Percentiles rank a stretch among this genome's conserved stretches.
These are phyloP conservation scores for Penaeus japonicus DNA, from an alignment of 1,140 invertebrate genomes.

Conservation along the genomic window DNA sequence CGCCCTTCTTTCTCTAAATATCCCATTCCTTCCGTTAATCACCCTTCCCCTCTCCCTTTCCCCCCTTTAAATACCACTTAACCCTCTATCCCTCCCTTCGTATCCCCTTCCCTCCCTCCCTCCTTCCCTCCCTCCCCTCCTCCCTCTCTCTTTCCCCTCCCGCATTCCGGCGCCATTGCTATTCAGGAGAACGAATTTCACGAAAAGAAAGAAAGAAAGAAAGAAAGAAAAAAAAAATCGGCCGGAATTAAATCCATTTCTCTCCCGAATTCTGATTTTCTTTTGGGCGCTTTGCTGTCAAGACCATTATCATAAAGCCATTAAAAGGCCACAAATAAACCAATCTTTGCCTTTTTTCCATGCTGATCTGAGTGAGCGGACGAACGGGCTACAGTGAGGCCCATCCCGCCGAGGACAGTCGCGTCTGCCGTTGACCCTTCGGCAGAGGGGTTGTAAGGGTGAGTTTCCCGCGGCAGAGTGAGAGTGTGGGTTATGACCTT, in stretches of 20 bases:
- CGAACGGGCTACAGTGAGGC: background rate
- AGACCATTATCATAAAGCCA: conserved; percentile 55
- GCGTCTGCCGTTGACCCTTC: background rate
- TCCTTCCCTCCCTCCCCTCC: no score
- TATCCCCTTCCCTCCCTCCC: no score
- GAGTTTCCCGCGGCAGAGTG: background rate
- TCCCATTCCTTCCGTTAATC: no score
- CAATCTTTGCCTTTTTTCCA: conserved; percentile 51
- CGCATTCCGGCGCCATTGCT: no score
- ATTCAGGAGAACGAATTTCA: no score
- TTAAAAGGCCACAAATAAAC: conserved; percentile 55
- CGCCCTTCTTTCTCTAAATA: no score
- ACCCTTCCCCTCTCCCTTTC: no score
- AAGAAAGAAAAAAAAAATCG: background rate
- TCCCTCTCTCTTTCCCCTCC: no score
- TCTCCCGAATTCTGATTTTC: conserved; percentile 22
- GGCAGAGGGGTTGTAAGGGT: background rate
- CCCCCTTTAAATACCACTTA: no score
- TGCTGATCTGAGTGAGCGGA: conserved; percentile 47
- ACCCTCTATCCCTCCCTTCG: no score
- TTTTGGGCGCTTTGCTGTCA: conserved; percentile 38
- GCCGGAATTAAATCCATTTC: background rate
- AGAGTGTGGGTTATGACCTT: background rate
- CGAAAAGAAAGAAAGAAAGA: no score
- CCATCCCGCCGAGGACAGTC: no score